Evolutionary conservation across 2,113 vertebrate species (phyloP), one percentile per base, ranked within the genome.

Genomic region (Hypocryptadius cinnamomeus): DNA sequence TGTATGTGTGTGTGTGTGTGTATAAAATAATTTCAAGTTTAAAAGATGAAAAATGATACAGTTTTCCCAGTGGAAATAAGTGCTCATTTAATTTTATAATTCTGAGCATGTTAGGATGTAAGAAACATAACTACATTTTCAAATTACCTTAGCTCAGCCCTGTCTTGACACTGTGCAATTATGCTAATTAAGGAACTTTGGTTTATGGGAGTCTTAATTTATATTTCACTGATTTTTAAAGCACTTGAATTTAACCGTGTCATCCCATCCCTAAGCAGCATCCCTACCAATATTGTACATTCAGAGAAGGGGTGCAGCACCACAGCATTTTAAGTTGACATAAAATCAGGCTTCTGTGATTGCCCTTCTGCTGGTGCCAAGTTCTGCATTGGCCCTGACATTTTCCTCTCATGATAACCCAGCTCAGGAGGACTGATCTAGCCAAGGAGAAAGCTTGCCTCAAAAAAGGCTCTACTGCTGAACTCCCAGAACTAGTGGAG

Each of bases 191-290:
- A 92, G 57, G 53, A 96, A 77, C 45, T 85, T 68, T 5, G 24
- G 89, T 84, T 92, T 78, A 77, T 91, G 69, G 27, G 66, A 93
- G 44, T 74, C 87, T 87, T 89, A 89, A 95, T 93, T 94, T 89
- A 77, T 50, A 50, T 92, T 92, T 95, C 87, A 65, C 57, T 82
- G 63, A 72, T 92, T 95, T 94, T 94, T 79, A 48, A 87, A 74
- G 63, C 33, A 60, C 31, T 81, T 60, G 76, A 42, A 51, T 71
- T 91, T 87, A 92, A 94, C 87, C 23, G 19, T 64, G 37, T 87
- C 73, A 42, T 87, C n/a, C 27, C 70, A 60, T 51, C 48, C 30
- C 48, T 79, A 71, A 59, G 53, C 7, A 79, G 25, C 48, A 50
- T 42, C n/a, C 48, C 45, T 56, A 30, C 30, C 25, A 60, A 64